Conservation (phyloP, 2,797 vertebrate genomes). For the Urophycis tenuis region DNA sequence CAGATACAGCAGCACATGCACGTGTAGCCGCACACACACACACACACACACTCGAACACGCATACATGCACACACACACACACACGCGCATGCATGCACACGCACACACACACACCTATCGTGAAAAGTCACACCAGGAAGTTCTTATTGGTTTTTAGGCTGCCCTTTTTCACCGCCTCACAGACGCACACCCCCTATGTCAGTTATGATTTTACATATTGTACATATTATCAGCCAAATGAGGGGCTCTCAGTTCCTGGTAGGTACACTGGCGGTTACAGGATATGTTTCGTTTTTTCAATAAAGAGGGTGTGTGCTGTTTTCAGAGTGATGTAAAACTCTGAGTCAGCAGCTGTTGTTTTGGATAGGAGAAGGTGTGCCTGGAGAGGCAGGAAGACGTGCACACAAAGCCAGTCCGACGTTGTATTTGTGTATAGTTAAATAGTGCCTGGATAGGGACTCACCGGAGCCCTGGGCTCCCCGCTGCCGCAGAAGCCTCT, state of each 20-base stretch:
- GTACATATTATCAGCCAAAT: slow-evolving; percentile 65
- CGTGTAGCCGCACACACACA: slow-evolving; percentile 8
- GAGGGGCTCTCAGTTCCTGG: slow-evolving; percentile 58
- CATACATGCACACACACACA: slow-evolving; percentile 7
- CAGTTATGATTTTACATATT: slow-evolving; percentile 70
- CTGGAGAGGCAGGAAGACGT: background rate
- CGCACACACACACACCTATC: slow-evolving; percentile 34
- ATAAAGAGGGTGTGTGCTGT: slow-evolving; percentile 40
- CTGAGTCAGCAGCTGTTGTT: slow-evolving; percentile 39
- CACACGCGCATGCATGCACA: background rate
- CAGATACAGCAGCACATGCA: slow-evolving; percentile 12
- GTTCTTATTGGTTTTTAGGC: slow-evolving; percentile 63
- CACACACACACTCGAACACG: slow-evolving; percentile 8
- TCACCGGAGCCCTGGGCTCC: background rate
- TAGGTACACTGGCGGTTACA: slow-evolving; percentile 54
- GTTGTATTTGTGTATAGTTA: background rate
- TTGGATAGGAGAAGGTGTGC: slow-evolving; percentile 7
- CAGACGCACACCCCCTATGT: slow-evolving; percentile 45
- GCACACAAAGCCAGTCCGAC: background rate
- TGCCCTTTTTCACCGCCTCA: slow-evolving; percentile 40
- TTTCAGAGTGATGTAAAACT: slow-evolving; percentile 33
- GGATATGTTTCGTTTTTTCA: slow-evolving; percentile 45
- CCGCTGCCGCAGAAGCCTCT: background rate
- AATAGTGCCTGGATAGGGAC: background rate
- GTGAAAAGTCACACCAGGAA: slow-evolving; percentile 62